phyloP scores from a whole-genome alignment of 2,797 vertebrate genomes.

The Heterohyrax brucei region DNA sequence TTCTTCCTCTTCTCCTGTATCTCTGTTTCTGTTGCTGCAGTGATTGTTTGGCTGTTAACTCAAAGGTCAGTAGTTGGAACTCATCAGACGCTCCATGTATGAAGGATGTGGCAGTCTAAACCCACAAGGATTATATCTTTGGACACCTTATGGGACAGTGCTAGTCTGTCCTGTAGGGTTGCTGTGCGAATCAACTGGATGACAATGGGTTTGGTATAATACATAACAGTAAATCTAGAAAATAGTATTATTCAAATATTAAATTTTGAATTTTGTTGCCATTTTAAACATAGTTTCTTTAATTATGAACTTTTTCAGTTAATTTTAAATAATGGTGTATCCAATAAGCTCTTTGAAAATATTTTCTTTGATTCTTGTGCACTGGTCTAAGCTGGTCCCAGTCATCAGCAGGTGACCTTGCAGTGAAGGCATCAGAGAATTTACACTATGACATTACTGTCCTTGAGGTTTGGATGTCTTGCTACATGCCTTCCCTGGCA shows the following conservation, averaged over 20 bases:
- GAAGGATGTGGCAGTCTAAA: too few relatives aligned
- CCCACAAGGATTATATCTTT: too few relatives aligned
- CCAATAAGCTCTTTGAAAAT: neutral
- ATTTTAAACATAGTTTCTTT: neutral
- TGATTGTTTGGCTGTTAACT: too few relatives aligned
- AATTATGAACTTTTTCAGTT: neutral
- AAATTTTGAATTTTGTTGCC: neutral
- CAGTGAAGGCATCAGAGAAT: neutral
- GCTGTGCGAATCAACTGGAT: too few relatives aligned
- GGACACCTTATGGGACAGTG: too few relatives aligned
- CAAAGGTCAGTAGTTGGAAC: too few relatives aligned
- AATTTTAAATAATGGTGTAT: neutral
- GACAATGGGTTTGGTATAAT: neutral
- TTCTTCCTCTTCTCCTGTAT: too few relatives aligned
- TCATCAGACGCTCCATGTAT: too few relatives aligned
- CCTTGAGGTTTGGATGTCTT: neutral
- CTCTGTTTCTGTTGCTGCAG: too few relatives aligned
- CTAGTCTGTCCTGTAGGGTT: too few relatives aligned
- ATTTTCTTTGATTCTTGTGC: neutral
- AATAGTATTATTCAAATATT: neutral
- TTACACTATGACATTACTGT: neutral
- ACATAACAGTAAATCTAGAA: neutral
- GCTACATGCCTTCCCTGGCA: too few relatives aligned
- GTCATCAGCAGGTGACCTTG: too few relatives aligned
- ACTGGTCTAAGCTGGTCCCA: neutral